phyloP scores from a whole-genome alignment of 2,888 invertebrate species.

The Cephus nigrinus region DNA sequence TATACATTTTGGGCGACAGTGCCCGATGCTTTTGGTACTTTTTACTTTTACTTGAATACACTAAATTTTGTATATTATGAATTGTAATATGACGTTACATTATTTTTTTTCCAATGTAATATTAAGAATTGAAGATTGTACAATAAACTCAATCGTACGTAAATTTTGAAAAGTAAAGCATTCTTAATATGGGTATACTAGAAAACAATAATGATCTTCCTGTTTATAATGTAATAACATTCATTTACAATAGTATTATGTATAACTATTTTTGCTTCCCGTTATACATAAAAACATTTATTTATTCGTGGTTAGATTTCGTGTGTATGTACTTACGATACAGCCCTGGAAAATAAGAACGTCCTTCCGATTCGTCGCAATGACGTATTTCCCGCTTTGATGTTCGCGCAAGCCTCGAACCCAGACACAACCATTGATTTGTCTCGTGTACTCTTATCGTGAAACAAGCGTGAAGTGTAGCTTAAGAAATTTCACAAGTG shows the following conservation, averaged over 20 bases:
- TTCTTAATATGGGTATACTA: too few relatives aligned
- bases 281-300: background rate
- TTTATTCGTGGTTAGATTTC: background rate
- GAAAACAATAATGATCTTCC: too few relatives aligned
- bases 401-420: conserved; percentile 21
- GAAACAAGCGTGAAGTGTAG: background rate
- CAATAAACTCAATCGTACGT: background rate
- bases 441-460: background rate
- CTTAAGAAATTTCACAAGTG: background rate
- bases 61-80: background rate
- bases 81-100: background rate
- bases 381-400: conserved; percentile 35
- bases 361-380: background rate
- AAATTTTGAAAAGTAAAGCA: background rate
- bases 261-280: too few relatives aligned
- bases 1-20: background rate
- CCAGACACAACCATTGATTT: conserved; percentile 20
- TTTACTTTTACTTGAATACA: background rate
- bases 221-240: too few relatives aligned
- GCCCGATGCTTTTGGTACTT: background rate
- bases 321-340: background rate
- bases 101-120: background rate
- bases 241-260: too few relatives aligned
- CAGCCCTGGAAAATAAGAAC: background rate
- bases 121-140: background rate